Percentiles rank a stretch among this genome's conserved stretches.
phyloP scores from a whole-genome alignment of 92 coral and sea anemone genomes.

The Metridium senile region DNA sequence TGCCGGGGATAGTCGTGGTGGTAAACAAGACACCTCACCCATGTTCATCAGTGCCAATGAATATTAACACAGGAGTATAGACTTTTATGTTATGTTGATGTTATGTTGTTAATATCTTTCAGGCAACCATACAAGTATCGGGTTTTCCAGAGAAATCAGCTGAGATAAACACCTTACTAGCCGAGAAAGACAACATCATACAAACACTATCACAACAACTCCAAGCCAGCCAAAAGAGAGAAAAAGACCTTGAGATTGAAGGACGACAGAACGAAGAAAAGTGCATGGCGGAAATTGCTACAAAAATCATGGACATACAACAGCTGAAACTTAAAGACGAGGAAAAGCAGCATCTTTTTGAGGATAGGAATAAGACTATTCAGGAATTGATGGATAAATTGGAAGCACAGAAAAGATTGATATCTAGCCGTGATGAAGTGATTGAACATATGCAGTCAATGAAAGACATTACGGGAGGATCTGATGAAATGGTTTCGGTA shows the following conservation, averaged over 20 bases:
- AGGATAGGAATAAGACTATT: conserved; percentile 80
- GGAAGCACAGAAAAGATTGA: conserved; percentile 89
- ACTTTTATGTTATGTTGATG: not conserved
- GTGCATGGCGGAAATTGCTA: conserved; percentile 89
- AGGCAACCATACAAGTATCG: conserved; percentile 9
- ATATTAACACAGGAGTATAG: no score
- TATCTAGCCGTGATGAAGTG: conserved; percentile 89
- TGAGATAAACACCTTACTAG: conserved; percentile 55
- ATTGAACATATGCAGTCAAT: conserved; percentile 87
- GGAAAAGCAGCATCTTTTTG: conserved; percentile 75
- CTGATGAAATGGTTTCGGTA: conserved; percentile 79
- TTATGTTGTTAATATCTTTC: not conserved
- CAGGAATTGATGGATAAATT: conserved; percentile 88
- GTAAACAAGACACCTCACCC: no score
- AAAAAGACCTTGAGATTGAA: conserved; percentile 78
- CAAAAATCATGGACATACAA: conserved; percentile 74
- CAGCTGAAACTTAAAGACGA: conserved; percentile 72
- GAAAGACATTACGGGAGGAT: conserved; percentile 92
- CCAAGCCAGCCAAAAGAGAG: conserved; percentile 60
- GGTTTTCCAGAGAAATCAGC: conserved; percentile 19
- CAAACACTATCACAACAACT: conserved; percentile 66
- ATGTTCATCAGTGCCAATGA: no score
- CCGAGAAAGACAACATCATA: conserved; percentile 70
- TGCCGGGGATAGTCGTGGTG: no score
- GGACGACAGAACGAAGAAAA: conserved; percentile 96